Percentiles rank a stretch among this genome's conserved stretches.
These are phyloP conservation scores for Lophotis ruficrista DNA, from an alignment of 2,113 vertebrate genomes.

Conservation along the genomic window DNA sequence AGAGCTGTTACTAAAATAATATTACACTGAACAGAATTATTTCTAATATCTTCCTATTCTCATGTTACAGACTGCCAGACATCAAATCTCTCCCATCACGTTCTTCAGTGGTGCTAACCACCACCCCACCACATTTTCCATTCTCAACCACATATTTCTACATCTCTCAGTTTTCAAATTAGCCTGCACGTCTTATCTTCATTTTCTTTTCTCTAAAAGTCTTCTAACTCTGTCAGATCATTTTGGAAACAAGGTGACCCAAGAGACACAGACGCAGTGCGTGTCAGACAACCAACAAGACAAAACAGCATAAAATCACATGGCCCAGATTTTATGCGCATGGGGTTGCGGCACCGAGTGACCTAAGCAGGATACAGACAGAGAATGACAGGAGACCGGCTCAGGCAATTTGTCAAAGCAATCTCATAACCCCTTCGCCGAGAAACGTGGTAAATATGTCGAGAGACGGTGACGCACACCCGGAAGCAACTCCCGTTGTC, in stretches of 20 bases:
- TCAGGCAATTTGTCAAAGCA: neutral
- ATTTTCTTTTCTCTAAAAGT: neutral
- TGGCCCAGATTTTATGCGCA: neutral
- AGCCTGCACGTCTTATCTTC: neutral
- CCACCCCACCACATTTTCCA: neutral
- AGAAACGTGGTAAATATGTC: neutral
- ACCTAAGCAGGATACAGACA: neutral
- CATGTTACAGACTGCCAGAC: neutral
- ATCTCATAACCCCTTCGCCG: neutral
- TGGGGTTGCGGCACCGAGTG: neutral
- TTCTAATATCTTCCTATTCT: neutral
- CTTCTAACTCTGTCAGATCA: neutral
- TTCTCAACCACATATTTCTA: neutral
- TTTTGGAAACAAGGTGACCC: conserved; percentile 1
- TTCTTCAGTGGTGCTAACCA: neutral
- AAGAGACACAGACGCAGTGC: neutral
- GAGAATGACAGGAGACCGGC: neutral
- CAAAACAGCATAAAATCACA: neutral
- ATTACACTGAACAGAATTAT: neutral
- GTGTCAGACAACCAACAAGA: neutral
- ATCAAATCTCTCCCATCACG: accelerated
- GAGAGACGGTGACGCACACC: neutral
- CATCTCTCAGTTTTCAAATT: neutral
- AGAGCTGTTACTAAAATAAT: neutral
- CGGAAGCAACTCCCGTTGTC: neutral